Conservation (phyloP, 2,113 vertebrate genomes). For the Aldabrachelys gigantea region DNA sequence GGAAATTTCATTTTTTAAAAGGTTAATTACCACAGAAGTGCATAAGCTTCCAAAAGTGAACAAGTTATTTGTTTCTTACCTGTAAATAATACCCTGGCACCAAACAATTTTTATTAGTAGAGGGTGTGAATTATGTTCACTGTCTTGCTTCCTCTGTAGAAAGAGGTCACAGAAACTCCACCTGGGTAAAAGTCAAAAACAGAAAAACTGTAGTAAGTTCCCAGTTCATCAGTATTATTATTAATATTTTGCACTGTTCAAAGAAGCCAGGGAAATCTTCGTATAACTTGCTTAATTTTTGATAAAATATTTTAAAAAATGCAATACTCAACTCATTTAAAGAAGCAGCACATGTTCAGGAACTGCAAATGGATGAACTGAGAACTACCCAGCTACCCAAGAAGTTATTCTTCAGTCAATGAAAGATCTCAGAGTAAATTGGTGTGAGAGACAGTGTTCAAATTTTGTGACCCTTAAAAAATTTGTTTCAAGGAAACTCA, state of each 20-base stretch:
- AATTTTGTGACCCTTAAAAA: not conserved
- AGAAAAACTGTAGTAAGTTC: not conserved
- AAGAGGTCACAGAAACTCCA: constrained; percentile 81
- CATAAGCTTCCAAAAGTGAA: not conserved
- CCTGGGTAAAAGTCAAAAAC: constrained; percentile 73
- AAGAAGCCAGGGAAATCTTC: not conserved
- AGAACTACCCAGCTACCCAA: not conserved
- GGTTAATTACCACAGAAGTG: not conserved
- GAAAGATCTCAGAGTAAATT: not conserved
- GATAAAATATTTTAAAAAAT: not conserved
- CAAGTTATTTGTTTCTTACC: constrained; percentile 68
- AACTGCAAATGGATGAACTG: not conserved
- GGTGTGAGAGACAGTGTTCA: not conserved
- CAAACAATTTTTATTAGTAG: constrained; percentile 87
- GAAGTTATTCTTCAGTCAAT: not conserved
- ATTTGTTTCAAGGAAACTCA: not conserved
- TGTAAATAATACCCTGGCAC: constrained; percentile 85
- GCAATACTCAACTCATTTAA: not conserved
- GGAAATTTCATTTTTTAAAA: not conserved
- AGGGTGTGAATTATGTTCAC: constrained; percentile 59
- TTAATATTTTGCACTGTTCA: not conserved
- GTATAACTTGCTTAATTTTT: not conserved
- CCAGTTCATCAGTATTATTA: not conserved
- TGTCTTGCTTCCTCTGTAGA: constrained; percentile 49
- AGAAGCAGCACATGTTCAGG: not conserved